phyloP scores from a whole-genome alignment of 2,113 vertebrate species.

The human region GRCh38 chr20:59075501-59076000 shows the following conservation, averaged over 20 bases:
- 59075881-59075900: not conserved
- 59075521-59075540: not conserved
- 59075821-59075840: not conserved
- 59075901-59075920: not conserved
- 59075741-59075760: fast-evolving
- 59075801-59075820: fast-evolving
- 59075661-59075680: not conserved
- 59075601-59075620: not conserved
- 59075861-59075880: not conserved
- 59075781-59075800: fast-evolving
- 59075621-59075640: not conserved
- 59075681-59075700: too few species aligned
- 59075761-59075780: fast-evolving
- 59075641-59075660: not conserved
- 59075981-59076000: too few species aligned
- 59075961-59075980: not conserved
- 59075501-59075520: not conserved
- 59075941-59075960: not conserved
- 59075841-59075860: not conserved
- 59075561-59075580: not conserved
- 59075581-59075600: not conserved
- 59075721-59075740: fast-evolving
- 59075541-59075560: not conserved
- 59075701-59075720: too few species aligned
- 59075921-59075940: fast-evolving